phyloP scores from a whole-genome alignment of 1,140 invertebrate species.

The Diplogasteroides magnus region DNA sequence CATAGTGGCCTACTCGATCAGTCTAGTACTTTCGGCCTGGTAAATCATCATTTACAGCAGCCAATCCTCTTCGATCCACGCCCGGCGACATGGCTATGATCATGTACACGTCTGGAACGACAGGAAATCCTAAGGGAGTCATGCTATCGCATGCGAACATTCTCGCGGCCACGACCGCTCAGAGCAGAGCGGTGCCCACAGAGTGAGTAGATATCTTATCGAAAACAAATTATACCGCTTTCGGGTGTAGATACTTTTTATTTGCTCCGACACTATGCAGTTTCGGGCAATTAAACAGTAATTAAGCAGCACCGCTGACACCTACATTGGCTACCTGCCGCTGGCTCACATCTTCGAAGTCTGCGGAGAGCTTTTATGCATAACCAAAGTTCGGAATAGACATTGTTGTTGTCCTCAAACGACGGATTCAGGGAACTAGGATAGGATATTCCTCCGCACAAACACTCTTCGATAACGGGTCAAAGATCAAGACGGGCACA shows the following conservation, averaged over 20 bases:
- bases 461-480: constrained; percentile 86
- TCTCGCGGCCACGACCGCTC: constrained; percentile 78
- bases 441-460: constrained; percentile 93
- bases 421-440: constrained; percentile 63
- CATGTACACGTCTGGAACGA: constrained; percentile 92
- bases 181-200: constrained; percentile 68
- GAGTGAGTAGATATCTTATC: too few species aligned
- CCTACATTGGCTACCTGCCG: constrained; percentile 89
- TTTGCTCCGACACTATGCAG: too few species aligned
- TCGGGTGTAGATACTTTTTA: too few species aligned
- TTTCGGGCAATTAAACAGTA: too few species aligned
- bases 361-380: constrained; percentile 61
- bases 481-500: constrained; percentile 82
- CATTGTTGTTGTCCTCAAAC: not conserved
- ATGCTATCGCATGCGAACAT: constrained; percentile 77
- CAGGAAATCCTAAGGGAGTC: constrained; percentile 74
- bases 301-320: constrained; percentile 66
- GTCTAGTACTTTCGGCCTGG: too few species aligned
- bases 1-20: too few species aligned
- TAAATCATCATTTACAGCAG: too few species aligned
- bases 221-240: too few species aligned
- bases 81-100: constrained; percentile 78
- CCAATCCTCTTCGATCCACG: too few species aligned
- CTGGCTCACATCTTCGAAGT: constrained; percentile 95
- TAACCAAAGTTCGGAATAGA: constrained; percentile 61